Evolutionary conservation across 2,797 vertebrate species (phyloP), one percentile per base, ranked within the genome.

Genomic region (Parotocinclus haroldoi): DNA sequence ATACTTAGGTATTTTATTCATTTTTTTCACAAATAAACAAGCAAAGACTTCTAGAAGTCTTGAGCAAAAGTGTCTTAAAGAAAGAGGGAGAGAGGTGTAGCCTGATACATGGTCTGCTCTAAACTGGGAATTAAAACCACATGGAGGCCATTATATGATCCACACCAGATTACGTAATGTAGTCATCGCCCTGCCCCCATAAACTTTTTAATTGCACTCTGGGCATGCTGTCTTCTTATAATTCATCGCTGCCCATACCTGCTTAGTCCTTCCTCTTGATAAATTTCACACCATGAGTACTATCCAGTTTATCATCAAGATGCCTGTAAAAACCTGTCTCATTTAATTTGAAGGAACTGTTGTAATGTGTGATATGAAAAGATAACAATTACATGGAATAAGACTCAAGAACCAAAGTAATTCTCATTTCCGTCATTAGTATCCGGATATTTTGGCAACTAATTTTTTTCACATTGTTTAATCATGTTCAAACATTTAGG

Each of bases 111-210:
- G 42, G 53, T 2, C 17, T 49, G 62, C 3, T 10, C 12, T 39
- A 51, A 71, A 42, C 17, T 38, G 52, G 44, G 18, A 72, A 72
- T 72, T 48, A 51, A 56, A 72, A 62, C 58, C 70, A 72, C 52
- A 62, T 72, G 70, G 42, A 54, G 42, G 17, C 38, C 9, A 27
- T 40, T 17, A n/a, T 45, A 66, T 16, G 14, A 50, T 42, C 51
- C 19, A 42, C 50, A 27, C 48, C 2, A 5, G 8, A 38, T 72
- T 72, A 66, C 12, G 14, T 66, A 66, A 72, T 60, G 36, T 8
- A 12, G n/a, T 12, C 45, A 17, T 46, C 16, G 1, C 10, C 19
- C 48, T 18, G 12, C 39, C 13, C 38, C 37, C 48, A 27, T n/a
- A 7, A 2, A 44, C 19, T 36, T 27, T 56, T 9, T 40, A 37